Evolutionary conservation across 2,797 vertebrate genomes (phyloP), one percentile per base, ranked within the genome.

Genomic region (Falco columbarius): DNA sequence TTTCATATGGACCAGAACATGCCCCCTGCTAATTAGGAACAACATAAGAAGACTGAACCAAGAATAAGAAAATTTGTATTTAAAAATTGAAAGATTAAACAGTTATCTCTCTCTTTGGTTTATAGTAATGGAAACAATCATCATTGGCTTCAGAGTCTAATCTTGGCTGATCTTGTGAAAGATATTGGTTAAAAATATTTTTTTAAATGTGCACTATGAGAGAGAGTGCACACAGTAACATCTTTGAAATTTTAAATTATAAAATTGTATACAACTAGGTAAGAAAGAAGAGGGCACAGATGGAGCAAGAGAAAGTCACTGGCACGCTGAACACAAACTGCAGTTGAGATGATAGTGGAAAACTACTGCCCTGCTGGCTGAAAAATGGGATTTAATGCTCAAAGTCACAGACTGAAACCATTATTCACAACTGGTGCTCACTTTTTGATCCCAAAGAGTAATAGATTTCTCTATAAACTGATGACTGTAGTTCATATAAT

Each of bases 61-160:
- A 96, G 83, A 93, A 79, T 90, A 94, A 94, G 70, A 94, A 96
- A 92, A 94, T 86, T 76, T 82, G 13, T 95, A 23, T 86, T 91
- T 95, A 76, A 81, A 96, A 95, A 97, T 82, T 90, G 91, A 96
- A 88, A 71, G 90, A 93, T 97, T 91, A 96, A 97, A 89, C 77
- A 47, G 19, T 91, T 95, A 44, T 86, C 27, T 96, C 54, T 96
- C 65, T 90, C 73, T 97, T 79, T 96, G 74, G 86, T 90, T 97
- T 96, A 81, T 16, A 87, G 82, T 84, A 91, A 86, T 68, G 68
- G 86, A 94, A 95, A 90, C 73, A 84, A 61, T 92, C 91, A 96
- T 91, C 81, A 61, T 51, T 91, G 81, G 61, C 59, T 92, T 97
- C 42, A 49, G 59, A 86, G 52, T 93, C 85, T 96, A 96, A 96